Evolutionary conservation across 2,888 invertebrate genomes (phyloP), one percentile per base, ranked within the genome.

Genomic region (Penaeus monodon): DNA sequence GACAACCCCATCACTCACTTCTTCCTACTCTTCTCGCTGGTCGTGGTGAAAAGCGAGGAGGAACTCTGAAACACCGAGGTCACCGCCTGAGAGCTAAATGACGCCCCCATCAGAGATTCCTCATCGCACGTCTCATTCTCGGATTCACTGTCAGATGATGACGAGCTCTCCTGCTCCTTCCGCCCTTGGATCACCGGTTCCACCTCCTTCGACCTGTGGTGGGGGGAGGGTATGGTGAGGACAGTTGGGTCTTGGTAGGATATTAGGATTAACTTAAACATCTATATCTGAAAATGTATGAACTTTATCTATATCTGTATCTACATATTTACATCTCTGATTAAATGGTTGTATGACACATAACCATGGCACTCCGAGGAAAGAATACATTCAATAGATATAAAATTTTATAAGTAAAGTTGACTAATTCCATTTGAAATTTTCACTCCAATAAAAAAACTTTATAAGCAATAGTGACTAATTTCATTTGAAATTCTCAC

Each of bases 21-120:
- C 57, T 86, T 86, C 65, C 86, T 70, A 79, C 83, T 83, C 64
- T 49, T 57, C 22, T 86, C 86, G 33, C 86, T 86, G 49, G 86
- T 65, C 14, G 86, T 66, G 20, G 82, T 86, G 79, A 68, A 82
- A 24, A 86, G 64, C 29, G 86, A 86, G 70, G 86, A 83, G 63
- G 64, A 63, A 63, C 86, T 86, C 33, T 77, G 86, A 65, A 78
- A 86, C 63, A 83, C 78, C 20, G 79, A 85, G 27, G 80, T 29
- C 20, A n/a, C 63, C 1, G 77, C 77, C 78, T 86, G 86, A 24
- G 86, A 86, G 65, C 38, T 78, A 77, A 86, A 63, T 17, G 86
- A 86, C 22, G 80, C 81, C 10, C 78, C 78, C 63, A 82, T 29
- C 8, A 74, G 33, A 4, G 76, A 81, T 7, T 57, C 82, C 77